Evolutionary conservation across 2,113 vertebrate genomes (phyloP), one percentile per base, ranked within the genome.

Genomic region (Halichoerus grypus): DNA sequence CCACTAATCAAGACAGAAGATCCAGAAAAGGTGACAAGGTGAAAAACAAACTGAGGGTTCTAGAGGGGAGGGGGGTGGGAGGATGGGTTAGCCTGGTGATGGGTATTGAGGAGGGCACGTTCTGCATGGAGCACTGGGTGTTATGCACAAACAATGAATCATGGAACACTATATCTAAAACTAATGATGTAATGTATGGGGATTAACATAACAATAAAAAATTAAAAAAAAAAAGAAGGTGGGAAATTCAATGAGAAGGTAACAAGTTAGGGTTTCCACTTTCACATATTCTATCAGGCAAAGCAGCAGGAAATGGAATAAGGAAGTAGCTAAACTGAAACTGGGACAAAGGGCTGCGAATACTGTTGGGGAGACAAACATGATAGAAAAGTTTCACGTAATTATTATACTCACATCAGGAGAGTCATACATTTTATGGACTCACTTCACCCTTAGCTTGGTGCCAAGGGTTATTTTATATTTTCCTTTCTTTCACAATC

Each of bases 291-390:
- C 67, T 53, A 33, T 3, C 21, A 36, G 76, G 59, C 83, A 80
- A 72, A 71, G 84, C 18, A 36, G 31, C 5, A 79, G 46, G 91
- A 94, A 79, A 89, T 1, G 4, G n/a, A 95, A 77, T 28, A 53
- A 85, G 93, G 84, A 95, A 95, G 69, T 46, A 39, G 71, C 71
- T 72, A 71, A 53, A 53, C 69, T 42, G 49, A 91, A 88, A 87
- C 21, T 55, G 15, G 86, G 65, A 85, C 74, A 93, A 91, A 95
- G 59, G 74, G 79, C 85, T 93, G 55, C 88, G 85, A 84, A 85
- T 19, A 57, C 5, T 89, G 72, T 21, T 51, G 57, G 85, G 26
- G 59, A 91, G 91, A 86, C 18, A 94, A 67, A 72, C 3, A 36
- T 0, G 12, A 93, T n/a, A 42, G 69, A 19, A 74, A 61, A 49